Evolutionary conservation across 2,797 vertebrate species (phyloP).

Genomic region (Darevskia nairensis): DNA sequence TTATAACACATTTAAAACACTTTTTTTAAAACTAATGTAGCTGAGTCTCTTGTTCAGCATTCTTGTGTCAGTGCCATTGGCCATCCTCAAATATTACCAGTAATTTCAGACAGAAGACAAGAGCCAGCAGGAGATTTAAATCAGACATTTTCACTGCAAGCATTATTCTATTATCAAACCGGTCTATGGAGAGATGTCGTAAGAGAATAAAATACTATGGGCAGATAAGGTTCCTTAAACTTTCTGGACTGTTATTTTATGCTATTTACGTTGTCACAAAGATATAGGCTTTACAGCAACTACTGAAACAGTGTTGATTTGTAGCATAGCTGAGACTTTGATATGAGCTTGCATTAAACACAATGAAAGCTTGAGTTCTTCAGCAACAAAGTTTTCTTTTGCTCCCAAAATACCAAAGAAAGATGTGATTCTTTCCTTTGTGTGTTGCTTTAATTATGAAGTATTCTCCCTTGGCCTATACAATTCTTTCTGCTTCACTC

Average conservation of each 20-base stretch:
- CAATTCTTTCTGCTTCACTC: neutral
- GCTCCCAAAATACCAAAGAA: slow-evolving; percentile 2
- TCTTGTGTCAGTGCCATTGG: neutral
- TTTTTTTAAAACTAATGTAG: too few relatives aligned
- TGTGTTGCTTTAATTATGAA: slow-evolving; percentile 10
- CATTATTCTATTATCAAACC: neutral
- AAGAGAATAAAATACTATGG: slow-evolving; percentile 1
- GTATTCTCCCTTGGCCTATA: neutral
- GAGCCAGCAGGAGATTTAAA: too few relatives aligned
- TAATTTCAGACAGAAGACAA: too few relatives aligned
- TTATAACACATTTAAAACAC: too few relatives aligned
- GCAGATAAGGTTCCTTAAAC: neutral
- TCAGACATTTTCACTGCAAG: neutral
- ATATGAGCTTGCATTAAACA: slow-evolving; percentile 14
- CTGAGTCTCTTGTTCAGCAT: too few relatives aligned
- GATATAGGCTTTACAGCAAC: neutral
- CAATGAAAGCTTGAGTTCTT: slow-evolving; percentile 5
- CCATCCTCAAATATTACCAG: neutral
- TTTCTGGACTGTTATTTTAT: neutral
- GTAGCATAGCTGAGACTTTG: slow-evolving; percentile 13
- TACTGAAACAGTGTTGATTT: neutral
- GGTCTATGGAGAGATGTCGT: neutral
- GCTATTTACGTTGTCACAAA: neutral
- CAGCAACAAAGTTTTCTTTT: neutral
- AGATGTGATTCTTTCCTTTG: neutral